A percentile compares a stretch with the other conserved stretches of the same genome.
Evolutionary conservation across 2,888 invertebrate species (phyloP).

Genomic region (Agrochola macilenta): DNA sequence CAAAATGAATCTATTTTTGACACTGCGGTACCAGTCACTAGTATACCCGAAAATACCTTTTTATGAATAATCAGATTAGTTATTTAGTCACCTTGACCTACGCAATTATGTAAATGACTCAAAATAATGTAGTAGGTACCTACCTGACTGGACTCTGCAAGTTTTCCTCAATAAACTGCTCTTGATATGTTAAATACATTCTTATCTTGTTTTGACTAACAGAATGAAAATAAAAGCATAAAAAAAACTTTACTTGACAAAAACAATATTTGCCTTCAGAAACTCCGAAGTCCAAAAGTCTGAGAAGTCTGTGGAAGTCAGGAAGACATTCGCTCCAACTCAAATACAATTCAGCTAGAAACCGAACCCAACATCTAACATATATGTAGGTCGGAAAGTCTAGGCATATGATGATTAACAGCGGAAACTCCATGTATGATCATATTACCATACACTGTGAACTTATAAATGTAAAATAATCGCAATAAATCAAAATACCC

Average conservation of each 20-base stretch:
- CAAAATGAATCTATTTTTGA: constrained; percentile 1
- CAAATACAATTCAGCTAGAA: not conserved
- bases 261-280: not conserved
- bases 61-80: not conserved
- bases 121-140: not conserved
- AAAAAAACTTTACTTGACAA: not conserved
- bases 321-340: not conserved
- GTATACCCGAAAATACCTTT: too few relatives aligned
- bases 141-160: not conserved
- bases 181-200: not conserved
- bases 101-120: not conserved
- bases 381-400: not conserved
- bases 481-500: not conserved
- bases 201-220: not conserved
- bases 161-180: constrained; percentile 15
- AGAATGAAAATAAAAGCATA: not conserved
- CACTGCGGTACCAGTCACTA: not conserved
- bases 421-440: not conserved
- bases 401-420: not conserved
- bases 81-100: constrained; percentile 9
- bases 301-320: not conserved
- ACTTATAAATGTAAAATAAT: not conserved
- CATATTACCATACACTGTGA: not conserved
- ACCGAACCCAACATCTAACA: not conserved
- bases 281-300: not conserved